A percentile compares a stretch with the other conserved stretches of the same genome.
These are phyloP conservation scores for Lagenorhynchus albirostris DNA, from an alignment of 2,113 vertebrate genomes.

Conservation along the genomic window DNA sequence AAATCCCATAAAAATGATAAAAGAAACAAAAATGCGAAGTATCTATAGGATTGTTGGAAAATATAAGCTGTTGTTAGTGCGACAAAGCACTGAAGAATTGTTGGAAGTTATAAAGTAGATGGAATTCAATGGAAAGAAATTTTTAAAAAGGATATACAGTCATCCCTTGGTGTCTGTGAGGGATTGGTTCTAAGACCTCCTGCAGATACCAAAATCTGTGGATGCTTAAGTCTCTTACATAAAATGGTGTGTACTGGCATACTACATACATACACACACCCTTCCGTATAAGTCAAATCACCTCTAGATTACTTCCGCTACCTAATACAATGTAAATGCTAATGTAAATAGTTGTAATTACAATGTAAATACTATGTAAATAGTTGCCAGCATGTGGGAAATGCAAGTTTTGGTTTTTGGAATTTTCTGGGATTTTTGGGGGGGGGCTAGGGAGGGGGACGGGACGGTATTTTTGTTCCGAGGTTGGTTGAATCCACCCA, in stretches of 20 bases:
- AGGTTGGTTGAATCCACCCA: not conserved
- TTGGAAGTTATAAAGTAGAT: not conserved
- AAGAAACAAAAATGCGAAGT: not conserved
- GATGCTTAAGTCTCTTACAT: not conserved
- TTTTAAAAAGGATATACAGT: not conserved
- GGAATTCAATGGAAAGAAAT: not conserved
- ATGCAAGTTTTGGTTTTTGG: not conserved
- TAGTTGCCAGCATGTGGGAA: not conserved
- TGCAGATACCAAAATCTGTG: not conserved
- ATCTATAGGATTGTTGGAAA: not conserved
- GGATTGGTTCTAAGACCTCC: not conserved
- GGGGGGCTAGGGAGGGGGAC: accelerated
- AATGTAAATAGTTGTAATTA: not conserved
- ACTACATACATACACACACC: not conserved
- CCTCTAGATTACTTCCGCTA: not conserved
- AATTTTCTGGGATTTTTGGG: not conserved
- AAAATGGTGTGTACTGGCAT: not conserved
- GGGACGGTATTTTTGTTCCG: too few relatives aligned
- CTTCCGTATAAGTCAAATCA: not conserved
- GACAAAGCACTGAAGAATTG: not conserved
- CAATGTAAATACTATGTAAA: not conserved
- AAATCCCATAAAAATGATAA: not conserved
- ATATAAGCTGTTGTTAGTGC: not conserved
- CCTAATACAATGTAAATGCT: not conserved
- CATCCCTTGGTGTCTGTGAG: not conserved